Evolutionary conservation across 2,113 vertebrate genomes (phyloP).

Genomic region (Panurus biarmicus): DNA sequence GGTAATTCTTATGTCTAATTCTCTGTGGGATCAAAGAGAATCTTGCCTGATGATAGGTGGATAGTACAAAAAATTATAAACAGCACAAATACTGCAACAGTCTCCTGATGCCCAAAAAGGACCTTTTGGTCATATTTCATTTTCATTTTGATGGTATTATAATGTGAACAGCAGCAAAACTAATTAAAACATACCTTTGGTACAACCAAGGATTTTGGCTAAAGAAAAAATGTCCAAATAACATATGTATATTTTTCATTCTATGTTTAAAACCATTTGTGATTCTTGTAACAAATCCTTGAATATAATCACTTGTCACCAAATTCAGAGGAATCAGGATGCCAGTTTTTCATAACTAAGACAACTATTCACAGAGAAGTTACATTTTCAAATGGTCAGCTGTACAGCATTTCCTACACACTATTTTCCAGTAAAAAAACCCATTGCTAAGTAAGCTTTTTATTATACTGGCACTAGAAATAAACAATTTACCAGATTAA

Average conservation of each 20-base stretch:
- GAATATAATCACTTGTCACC: conserved; percentile 28
- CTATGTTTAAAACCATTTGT: conserved; percentile 40
- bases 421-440: conserved; percentile 59
- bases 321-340: conserved; percentile 43
- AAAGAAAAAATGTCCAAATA: conserved; percentile 31
- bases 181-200: conserved; percentile 26
- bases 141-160: conserved; percentile 2
- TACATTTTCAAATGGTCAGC: not conserved
- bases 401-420: conserved; percentile 5
- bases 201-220: conserved; percentile 21
- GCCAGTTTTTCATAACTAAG: conserved; percentile 54
- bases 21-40: not conserved
- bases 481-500: conserved; percentile 39
- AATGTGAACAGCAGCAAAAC: conserved; percentile 37
- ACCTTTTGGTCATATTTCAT: conserved; percentile 3
- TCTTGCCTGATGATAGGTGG: not conserved
- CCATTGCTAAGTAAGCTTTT: conserved; percentile 62
- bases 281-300: conserved; percentile 50
- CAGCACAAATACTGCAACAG: not conserved
- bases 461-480: conserved; percentile 66
- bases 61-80: not conserved
- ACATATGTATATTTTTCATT: not conserved
- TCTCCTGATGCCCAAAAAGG: not conserved
- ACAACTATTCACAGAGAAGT: conserved; percentile 44
- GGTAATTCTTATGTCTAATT: not conserved